Base-by-base conservation (phyloP, 2,888 invertebrate species). In the Diabrotica balteata region DNA sequence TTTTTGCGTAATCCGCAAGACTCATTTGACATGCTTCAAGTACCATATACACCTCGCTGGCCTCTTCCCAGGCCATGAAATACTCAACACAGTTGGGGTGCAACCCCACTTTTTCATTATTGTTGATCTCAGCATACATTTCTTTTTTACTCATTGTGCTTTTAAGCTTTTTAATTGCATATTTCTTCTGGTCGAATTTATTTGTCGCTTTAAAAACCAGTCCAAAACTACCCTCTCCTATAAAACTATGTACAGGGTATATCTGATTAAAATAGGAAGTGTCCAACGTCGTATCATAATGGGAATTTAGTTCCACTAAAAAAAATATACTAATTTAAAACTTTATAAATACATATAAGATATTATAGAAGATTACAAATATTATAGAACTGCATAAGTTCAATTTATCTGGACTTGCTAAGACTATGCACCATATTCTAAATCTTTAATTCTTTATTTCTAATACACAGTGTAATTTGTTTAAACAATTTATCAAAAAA, bases 201-300 rank as follows among this genome's bases (percentile, higher is more conserved):
- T 88, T 89, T 65, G 85, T 84, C 0, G 89, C 92, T 79, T 89
- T 88, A 77, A 88, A 92, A 0, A 92, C 92, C 82, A 90, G 89
- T 8, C 92, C 93, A 85, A 92, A 93, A 4, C 91, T 91, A 3
- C 93, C 93, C 79, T 89, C 89, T 1, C 93, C 93, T 50, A 93
- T 85, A 75, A 87, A 87, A 7, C 84, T 82, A 11, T 88, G 82
- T 43, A 88, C 84, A n/a, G 86, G 84, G 79, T 91, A 93, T 74
- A 89, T 88, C 80, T 91, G 91, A 60, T 91, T 87, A 78, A 92
- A 90, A 78, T 91, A 92, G 4, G 88, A 80, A 10, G 68, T 63
- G 50, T 80, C 78, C 9, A 76, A 74, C 5, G 78, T 78, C 9
- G 80, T 83, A 58, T 87, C 83, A 69, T 85, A 86, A 8, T 79